Conservation (phyloP, 2,113 vertebrate species). For the Psammodynastes pulverulentus region DNA sequence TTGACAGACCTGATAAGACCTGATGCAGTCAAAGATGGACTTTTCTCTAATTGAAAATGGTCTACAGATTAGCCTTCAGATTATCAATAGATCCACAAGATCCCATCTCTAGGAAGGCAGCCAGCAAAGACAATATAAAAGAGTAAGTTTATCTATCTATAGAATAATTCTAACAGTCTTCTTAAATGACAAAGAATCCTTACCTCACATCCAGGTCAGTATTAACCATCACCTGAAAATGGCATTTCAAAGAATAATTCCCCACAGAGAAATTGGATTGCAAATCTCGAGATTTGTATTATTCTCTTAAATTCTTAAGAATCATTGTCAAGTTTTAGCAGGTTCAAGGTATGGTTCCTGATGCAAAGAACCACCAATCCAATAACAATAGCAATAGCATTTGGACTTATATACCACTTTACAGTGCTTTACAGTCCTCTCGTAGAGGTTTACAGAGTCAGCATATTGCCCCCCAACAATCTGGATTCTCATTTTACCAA, state of each 20-base stretch:
- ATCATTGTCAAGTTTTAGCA: neutral
- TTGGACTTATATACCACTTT: too few species aligned
- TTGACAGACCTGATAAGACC: neutral
- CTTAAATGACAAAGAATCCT: neutral
- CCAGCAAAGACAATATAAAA: neutral
- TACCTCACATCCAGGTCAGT: neutral
- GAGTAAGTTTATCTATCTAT: constrained; percentile 20
- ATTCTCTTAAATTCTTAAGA: neutral
- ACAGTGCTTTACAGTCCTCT: neutral
- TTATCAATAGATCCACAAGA: neutral
- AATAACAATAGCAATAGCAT: neutral
- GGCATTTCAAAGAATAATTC: constrained; percentile 18
- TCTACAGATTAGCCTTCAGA: constrained; percentile 5
- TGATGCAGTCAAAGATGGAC: neutral
- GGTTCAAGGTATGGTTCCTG: neutral
- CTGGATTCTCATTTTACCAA: neutral
- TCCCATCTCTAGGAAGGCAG: constrained; percentile 38
- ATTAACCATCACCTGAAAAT: neutral
- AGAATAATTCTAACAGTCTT: constrained; percentile 1
- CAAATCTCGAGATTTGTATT: neutral
- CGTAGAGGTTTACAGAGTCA: neutral
- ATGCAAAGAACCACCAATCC: neutral
- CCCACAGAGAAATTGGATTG: neutral
- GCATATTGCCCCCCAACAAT: neutral
- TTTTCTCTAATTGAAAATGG: neutral